Percentiles rank a stretch among this genome's conserved stretches.
Evolutionary conservation across 2,888 invertebrate genomes (phyloP).

Genomic region (Torymus aiolomorphi): DNA sequence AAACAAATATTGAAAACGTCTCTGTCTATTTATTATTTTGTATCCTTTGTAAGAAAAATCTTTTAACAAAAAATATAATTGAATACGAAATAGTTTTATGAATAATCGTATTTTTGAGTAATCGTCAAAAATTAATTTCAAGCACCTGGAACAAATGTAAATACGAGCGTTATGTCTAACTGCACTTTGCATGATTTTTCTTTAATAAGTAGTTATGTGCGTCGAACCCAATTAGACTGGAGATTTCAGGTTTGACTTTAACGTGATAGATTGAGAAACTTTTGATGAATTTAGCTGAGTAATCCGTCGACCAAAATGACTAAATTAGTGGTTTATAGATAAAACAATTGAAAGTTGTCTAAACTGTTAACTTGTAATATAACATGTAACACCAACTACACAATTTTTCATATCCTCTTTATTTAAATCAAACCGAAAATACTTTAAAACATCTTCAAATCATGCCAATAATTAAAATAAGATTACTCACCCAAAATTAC

Average conservation of each 20-base stretch:
- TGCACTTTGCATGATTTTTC: conserved; percentile 3
- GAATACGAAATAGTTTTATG: no score
- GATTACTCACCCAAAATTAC: conserved; percentile 6
- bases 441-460: no score
- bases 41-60: no score
- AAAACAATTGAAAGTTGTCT: not conserved
- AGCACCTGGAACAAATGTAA: conserved; percentile 23
- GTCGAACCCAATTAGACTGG: conserved; percentile 28
- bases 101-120: not conserved
- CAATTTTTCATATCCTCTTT: no score
- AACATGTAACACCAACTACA: no score
- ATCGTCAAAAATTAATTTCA: not conserved
- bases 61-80: no score
- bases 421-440: no score
- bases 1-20: no score
- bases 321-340: not conserved
- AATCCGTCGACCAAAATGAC: not conserved
- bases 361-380: no score
- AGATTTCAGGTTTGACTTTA: conserved; percentile 22
- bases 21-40: no score
- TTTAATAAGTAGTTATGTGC: conserved; percentile 29
- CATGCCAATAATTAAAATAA: no score
- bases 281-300: conserved; percentile 24
- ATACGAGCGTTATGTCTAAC: not conserved
- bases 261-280: conserved; percentile 30